Conservation (phyloP, 2,888 invertebrate species). For the Catocala sponsa region DNA sequence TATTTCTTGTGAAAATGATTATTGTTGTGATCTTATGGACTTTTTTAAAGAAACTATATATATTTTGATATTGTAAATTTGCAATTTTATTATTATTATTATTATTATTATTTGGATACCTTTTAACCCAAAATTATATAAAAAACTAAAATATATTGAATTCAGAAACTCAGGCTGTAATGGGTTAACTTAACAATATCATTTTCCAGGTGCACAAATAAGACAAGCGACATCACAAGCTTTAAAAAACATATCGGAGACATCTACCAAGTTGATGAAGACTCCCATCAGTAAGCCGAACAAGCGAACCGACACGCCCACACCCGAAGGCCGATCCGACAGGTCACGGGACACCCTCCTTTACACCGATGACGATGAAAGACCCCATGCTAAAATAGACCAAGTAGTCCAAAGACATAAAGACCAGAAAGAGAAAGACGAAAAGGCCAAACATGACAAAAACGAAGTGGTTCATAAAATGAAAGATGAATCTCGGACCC, state of each 20-base stretch:
- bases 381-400: constrained; percentile 78
- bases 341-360: constrained; percentile 77
- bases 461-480: not conserved
- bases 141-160: too few relatives aligned
- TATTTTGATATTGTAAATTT: too few relatives aligned
- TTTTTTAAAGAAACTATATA: too few relatives aligned
- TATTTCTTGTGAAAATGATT: too few relatives aligned
- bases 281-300: constrained; percentile 59
- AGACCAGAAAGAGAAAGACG: constrained; percentile 51
- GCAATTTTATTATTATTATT: too few relatives aligned
- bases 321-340: constrained; percentile 25
- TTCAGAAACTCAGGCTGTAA: too few relatives aligned
- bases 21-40: too few relatives aligned
- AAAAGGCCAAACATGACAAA: constrained; percentile 11
- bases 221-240: constrained; percentile 76
- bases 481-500: constrained; percentile 3
- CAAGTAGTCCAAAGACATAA: constrained; percentile 71
- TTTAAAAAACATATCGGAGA: constrained; percentile 67
- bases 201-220: constrained; percentile 74
- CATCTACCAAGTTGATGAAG: constrained; percentile 68
- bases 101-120: too few relatives aligned
- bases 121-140: too few relatives aligned
- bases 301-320: constrained; percentile 11
- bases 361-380: constrained; percentile 79
- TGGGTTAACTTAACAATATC: too few relatives aligned